Conservation (phyloP, 2,888 invertebrate species). For the Diachrysia chrysitis region DNA sequence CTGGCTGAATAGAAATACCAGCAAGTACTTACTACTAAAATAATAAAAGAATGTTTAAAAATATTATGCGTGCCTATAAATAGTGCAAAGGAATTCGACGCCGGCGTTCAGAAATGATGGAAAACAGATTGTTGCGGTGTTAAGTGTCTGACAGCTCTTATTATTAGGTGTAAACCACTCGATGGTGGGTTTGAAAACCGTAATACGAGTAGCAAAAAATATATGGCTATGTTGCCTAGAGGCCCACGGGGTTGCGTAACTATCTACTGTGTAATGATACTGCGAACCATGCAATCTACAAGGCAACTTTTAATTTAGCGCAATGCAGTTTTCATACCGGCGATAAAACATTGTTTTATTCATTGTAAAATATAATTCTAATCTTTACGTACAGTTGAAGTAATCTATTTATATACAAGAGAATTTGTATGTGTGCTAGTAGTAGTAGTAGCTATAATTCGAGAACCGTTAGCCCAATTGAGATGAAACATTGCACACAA, state of each 20-base stretch:
- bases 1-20: slow-evolving; percentile 18
- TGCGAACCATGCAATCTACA: slow-evolving; percentile 28
- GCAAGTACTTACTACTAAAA: slow-evolving; percentile 26
- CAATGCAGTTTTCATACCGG: slow-evolving; percentile 16
- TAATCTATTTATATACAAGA: no score
- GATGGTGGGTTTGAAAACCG: slow-evolving; percentile 53
- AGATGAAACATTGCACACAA: no score
- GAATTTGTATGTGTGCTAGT: no score
- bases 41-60: slow-evolving; percentile 57
- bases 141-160: slow-evolving; percentile 71
- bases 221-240: slow-evolving; percentile 38
- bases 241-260: slow-evolving; percentile 53
- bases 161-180: slow-evolving; percentile 71
- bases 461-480: no score
- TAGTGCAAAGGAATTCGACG: slow-evolving; percentile 67
- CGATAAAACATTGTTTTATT: not conserved
- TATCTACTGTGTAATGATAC: slow-evolving; percentile 43
- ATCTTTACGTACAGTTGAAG: not conserved
- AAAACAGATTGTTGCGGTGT: slow-evolving; percentile 75
- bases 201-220: slow-evolving; percentile 58
- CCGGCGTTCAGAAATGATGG: slow-evolving; percentile 66
- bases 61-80: slow-evolving; percentile 62
- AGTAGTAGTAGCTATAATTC: no score
- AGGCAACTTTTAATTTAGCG: slow-evolving; percentile 16
- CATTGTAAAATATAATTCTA: not conserved